These are phyloP conservation scores for Coturnix japonica DNA, from an alignment of 2,113 vertebrate species.

Conservation along the genomic window DNA sequence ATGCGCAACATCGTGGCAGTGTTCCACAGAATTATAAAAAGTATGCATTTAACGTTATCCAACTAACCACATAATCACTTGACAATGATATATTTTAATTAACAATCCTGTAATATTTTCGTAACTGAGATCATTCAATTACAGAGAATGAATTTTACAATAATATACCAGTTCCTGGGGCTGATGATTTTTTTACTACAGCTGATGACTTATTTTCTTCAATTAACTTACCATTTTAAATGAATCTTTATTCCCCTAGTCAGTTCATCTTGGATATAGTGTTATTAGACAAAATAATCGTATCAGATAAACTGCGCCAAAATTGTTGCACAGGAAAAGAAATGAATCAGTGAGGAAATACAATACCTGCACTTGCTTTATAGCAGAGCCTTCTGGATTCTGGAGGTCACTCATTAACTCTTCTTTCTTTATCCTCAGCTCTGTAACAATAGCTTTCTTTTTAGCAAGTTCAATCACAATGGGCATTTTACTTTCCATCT, in stretches of 20 bases:
- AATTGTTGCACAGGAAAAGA: neutral
- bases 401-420: slow-evolving; percentile 65
- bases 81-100: neutral
- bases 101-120: neutral
- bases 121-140: neutral
- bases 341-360: neutral
- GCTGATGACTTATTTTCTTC: neutral
- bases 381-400: slow-evolving; percentile 61
- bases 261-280: neutral
- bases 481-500: slow-evolving; percentile 75
- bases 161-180: neutral
- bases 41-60: neutral
- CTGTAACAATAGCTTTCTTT: slow-evolving; percentile 68
- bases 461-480: slow-evolving; percentile 72
- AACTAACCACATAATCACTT: neutral
- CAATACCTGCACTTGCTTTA: slow-evolving; percentile 74
- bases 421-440: slow-evolving; percentile 73
- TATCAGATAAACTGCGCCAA: neutral
- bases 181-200: neutral
- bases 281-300: neutral
- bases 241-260: neutral
- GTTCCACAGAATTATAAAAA: neutral
- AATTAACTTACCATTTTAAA: neutral
- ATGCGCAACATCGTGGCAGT: neutral
- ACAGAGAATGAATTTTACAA: neutral